These are phyloP conservation scores for Benthochromis sp. DNA, from an alignment of 2,113 vertebrate genomes.

Conservation along the genomic window DNA sequence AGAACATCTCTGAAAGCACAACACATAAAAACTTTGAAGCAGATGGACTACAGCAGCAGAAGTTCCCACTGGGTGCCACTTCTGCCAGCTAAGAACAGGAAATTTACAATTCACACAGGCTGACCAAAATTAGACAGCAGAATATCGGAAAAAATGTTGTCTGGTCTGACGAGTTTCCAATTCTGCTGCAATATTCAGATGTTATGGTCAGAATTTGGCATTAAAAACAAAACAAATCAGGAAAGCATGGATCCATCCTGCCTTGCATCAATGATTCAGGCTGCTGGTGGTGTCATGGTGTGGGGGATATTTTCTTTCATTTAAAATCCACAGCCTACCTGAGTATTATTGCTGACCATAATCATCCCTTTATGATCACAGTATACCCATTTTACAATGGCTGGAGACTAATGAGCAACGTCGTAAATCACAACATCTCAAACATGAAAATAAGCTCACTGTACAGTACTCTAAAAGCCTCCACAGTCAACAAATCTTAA, in stretches of 20 bases:
- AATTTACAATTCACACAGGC: not conserved
- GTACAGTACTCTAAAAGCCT: not conserved
- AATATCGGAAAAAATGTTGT: not conserved
- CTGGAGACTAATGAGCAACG: not conserved
- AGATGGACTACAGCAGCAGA: not conserved
- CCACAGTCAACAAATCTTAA: not conserved
- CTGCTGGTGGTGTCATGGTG: not conserved
- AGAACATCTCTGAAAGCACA: not conserved
- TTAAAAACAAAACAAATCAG: not conserved
- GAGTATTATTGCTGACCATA: not conserved
- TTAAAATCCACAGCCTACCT: not conserved
- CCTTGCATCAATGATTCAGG: not conserved
- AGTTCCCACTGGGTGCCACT: not conserved
- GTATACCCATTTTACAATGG: not conserved
- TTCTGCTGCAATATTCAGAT: not conserved
- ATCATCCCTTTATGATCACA: not conserved
- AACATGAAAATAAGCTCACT: not conserved
- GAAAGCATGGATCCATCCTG: not conserved
- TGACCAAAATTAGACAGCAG: not conserved
- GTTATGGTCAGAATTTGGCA: not conserved
- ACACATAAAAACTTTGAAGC: not conserved
- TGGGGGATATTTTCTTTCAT: not conserved
- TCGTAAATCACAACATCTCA: too few relatives aligned
- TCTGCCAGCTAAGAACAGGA: not conserved
- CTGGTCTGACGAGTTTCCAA: not conserved